Base-by-base conservation (phyloP, 2,113 vertebrate genomes). In the Sebastes fasciatus region DNA sequence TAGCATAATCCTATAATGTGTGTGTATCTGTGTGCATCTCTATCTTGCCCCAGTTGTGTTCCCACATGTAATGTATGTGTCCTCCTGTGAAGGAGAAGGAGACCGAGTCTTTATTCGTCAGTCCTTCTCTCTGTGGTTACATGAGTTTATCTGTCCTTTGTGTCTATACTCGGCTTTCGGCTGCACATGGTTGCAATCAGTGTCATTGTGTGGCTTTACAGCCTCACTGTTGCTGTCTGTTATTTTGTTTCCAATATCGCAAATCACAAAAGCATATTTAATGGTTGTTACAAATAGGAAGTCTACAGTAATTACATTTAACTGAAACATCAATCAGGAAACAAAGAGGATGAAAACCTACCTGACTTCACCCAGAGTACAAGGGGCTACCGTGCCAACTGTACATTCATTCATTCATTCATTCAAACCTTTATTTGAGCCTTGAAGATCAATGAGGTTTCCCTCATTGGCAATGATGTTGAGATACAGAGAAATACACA, bases 61-160 rank as follows among this genome's bases (percentile, higher is more conserved):
- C 57, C 57, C 21, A 60, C 57, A 60, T 60, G 58, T 42, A 19
- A 60, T 60, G 58, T 42, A 42, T 63, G 61, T 62, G 14, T 62
- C 26, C 26, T 26, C 60, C 26, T 40, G 26, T 40, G 34, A 40
- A 62, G 34, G 60, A 62, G 61, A 42, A 3, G 34, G 14, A 42
- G 16, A 63, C 34, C 14, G 9, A 17, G 26, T 40, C 26, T 62
- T 34, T 17, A 40, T 40, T 40, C 19, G 61, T 19, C 16, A 19
- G 16, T 19, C 9, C 34, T 63, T 63, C 16, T 42, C 34, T 63
- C 61, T 8, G 40, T 63, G 52, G 52, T n/a, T n/a, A 55, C 52
- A 55, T 8, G 17, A 55, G 26, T 40, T 43, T 43, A 63, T 63
- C 34, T 9, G 8, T 63, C 61, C 61, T 64, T 11, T 64, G 40